These are phyloP conservation scores for Chroicocephalus ridibundus DNA, from an alignment of 2,113 vertebrate genomes.

Conservation along the genomic window DNA sequence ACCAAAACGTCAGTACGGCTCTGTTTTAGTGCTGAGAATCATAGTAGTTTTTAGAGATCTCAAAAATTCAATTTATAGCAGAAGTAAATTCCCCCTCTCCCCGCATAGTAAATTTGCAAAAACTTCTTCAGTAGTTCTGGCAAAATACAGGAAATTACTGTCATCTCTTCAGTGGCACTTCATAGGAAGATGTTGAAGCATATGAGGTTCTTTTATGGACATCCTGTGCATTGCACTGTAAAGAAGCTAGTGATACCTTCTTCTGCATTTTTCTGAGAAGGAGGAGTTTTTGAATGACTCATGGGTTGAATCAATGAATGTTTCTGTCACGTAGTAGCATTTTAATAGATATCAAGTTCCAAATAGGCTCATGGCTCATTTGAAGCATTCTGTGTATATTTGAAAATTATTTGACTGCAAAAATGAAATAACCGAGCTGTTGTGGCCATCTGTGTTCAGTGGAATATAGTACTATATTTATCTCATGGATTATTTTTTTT, in stretches of 20 bases:
- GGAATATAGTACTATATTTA: neutral
- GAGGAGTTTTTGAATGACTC: neutral
- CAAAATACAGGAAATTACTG: conserved; percentile 2
- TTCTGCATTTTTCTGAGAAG: neutral
- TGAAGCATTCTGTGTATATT: neutral
- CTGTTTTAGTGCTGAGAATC: neutral
- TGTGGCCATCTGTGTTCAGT: conserved; percentile 2
- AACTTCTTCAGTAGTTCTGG: neutral
- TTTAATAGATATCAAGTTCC: neutral
- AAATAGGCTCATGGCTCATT: neutral
- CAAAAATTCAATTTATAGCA: neutral
- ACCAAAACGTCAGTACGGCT: neutral
- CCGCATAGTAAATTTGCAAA: neutral
- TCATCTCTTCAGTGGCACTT: conserved; percentile 23
- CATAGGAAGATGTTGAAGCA: neutral
- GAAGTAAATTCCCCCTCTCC: neutral
- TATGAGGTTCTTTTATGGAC: neutral
- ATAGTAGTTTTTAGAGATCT: neutral
- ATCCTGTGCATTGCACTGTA: neutral
- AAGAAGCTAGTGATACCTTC: neutral
- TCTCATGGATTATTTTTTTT: neutral
- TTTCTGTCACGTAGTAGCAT: neutral
- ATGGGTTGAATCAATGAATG: neutral
- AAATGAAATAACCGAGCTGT: neutral
- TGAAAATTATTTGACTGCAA: neutral